Evolutionary conservation across 2,113 vertebrate species (phyloP).

Genomic region (Lipophrys pholis): DNA sequence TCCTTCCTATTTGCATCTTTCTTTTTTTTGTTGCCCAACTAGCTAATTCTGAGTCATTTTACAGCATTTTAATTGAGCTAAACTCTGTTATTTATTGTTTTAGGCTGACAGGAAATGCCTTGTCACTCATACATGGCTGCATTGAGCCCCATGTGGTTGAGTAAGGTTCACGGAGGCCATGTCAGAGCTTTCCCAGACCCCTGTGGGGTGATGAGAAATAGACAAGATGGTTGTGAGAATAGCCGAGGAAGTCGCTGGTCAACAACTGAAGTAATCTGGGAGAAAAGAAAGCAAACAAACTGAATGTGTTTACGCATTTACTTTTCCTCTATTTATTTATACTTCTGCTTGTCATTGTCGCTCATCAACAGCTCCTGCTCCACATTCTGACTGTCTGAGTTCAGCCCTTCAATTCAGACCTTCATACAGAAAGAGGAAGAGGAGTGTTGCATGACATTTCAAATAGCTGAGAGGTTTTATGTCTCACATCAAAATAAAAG

Average conservation of each 20-base stretch:
- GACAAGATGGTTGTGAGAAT: constrained; percentile 47
- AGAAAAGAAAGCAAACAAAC: constrained; percentile 39
- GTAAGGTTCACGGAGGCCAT: constrained; percentile 53
- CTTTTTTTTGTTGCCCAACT: not conserved
- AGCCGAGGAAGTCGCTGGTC: constrained; percentile 51
- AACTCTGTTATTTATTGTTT: constrained; percentile 41
- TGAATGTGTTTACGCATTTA: constrained; percentile 13
- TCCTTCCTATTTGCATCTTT: too few species aligned
- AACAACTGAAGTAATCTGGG: constrained; percentile 30
- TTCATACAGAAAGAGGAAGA: too few species aligned
- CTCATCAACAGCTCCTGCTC: not conserved
- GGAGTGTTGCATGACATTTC: too few species aligned
- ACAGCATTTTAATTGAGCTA: constrained; percentile 23
- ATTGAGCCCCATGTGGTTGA: constrained; percentile 30
- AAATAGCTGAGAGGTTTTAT: too few species aligned
- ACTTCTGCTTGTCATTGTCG: not conserved
- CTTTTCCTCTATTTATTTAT: constrained; percentile 14
- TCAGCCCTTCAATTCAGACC: too few species aligned
- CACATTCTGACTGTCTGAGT: not conserved
- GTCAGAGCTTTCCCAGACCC: constrained; percentile 73
- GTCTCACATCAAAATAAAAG: not conserved
- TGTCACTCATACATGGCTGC: constrained; percentile 41
- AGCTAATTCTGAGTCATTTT: not conserved
- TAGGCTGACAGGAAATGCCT: constrained; percentile 69
- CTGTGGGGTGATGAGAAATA: constrained; percentile 60